phyloP scores from a whole-genome alignment of 2,888 invertebrate genomes.

The Acanthosepion pharaonis region DNA sequence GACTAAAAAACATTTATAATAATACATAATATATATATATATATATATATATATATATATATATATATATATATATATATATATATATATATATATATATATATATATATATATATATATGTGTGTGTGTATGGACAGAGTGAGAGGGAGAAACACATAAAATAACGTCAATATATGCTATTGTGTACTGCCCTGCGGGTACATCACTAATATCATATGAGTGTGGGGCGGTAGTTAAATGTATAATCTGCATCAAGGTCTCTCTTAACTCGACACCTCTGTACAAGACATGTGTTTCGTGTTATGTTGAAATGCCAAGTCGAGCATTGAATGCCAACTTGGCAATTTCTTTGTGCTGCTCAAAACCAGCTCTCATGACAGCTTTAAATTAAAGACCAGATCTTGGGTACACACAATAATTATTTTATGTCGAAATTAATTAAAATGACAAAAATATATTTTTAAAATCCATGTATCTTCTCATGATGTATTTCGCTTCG shows the following conservation, averaged over 20 bases:
- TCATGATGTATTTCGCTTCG: no score
- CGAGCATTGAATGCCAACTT: neutral
- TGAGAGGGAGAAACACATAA: neutral
- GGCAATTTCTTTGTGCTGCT: constrained; percentile 1
- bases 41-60: no score
- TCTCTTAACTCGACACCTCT: neutral
- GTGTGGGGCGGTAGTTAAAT: neutral
- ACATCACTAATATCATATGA: neutral
- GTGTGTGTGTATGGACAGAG: no score
- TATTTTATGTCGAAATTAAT: no score
- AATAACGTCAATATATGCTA: neutral
- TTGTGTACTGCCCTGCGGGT: neutral
- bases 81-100: no score
- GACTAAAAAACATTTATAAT: no score
- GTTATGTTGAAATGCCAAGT: neutral
- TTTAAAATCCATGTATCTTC: no score
- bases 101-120: no score
- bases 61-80: no score
- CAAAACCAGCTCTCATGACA: neutral
- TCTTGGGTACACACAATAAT: no score
- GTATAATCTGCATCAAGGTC: neutral
- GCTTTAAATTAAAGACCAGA: neutral
- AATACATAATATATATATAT: no score
- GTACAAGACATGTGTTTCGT: neutral
- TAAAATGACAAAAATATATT: no score